Evolutionary conservation across 2,888 invertebrate species (phyloP).

Genomic region (Junonia oenone): DNA sequence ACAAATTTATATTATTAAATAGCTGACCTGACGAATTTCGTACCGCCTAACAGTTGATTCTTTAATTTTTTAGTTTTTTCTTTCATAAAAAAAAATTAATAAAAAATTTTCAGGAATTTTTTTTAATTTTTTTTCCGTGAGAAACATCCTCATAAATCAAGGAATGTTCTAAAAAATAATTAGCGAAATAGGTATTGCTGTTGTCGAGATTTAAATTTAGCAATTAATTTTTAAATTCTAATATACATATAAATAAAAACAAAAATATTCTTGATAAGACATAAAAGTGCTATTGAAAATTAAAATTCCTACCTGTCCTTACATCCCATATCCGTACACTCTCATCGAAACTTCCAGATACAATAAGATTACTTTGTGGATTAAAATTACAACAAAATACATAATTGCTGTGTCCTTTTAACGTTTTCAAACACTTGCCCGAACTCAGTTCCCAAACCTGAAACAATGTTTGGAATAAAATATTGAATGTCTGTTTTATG

Average conservation of each 20-base stretch:
- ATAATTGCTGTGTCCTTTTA: constrained; percentile 99
- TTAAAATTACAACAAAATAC: constrained; percentile 99
- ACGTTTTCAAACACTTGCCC: constrained; percentile 97
- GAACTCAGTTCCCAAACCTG: constrained; percentile 98
- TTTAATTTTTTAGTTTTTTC: no score
- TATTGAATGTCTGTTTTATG: background rate
- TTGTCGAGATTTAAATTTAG: no score
- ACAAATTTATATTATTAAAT: no score
- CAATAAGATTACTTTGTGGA: constrained; percentile 99
- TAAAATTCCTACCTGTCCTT: constrained; percentile 83
- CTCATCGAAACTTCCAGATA: constrained; percentile 99
- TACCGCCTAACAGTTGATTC: no score
- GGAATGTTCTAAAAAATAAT: no score
- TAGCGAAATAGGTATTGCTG: no score
- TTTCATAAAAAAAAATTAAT: background rate
- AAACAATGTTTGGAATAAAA: constrained; percentile 54
- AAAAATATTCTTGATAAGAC: no score
- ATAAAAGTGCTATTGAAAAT: no score
- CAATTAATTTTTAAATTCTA: no score
- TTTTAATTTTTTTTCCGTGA: no score
- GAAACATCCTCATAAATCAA: no score
- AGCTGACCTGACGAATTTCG: background rate
- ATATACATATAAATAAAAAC: no score
- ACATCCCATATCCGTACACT: constrained; percentile 99
- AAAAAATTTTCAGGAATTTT: background rate